Evolutionary conservation across 2,888 invertebrate genomes (phyloP), one percentile per base, ranked within the genome.

Genomic region (Rosalia funebris): DNA sequence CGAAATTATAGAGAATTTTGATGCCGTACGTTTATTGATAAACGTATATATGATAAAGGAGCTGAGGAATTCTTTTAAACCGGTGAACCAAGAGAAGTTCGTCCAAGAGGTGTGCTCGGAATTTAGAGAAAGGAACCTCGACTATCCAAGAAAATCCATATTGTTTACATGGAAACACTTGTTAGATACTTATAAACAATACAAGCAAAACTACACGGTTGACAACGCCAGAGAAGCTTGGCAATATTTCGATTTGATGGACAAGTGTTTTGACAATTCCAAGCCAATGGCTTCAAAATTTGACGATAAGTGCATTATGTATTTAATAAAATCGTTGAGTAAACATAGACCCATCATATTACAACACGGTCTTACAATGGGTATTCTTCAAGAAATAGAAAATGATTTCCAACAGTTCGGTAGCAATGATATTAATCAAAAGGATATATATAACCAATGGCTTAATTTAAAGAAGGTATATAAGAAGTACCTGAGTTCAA

Each of bases 401-500:
- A 48, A 58, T 42, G 52, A 58, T 16, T 62, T 62, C 25, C 59
- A 50, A 36, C 37, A 57, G 44, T 45, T 57, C 19, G 50, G 48
- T 10, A 59, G 62, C 14, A 57, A 62, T 41, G 56, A 57, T 11
- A 62, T 65, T 19, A 65, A 57, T 32, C 65, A 62, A 36, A 60
- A 44, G 20, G 62, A 65, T 20, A 62, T 66, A 57, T 60, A 59
- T 39, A 45, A 19, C 17, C 58, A 61, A 19, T 65, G 62, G 63
- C 44, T 59, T 20, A 19, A 44, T 32, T 39, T 62, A 16, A 63
- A 60, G 19, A 54, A 60, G 14, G 47, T 58, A 7, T 63, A 61
- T 25, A 57, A 48, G 48, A 59, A 62, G 17, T 55, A 37, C 32
- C 11, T 20, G 25, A 39, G 20, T 5, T 14, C 10, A 4, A 20